Evolutionary conservation across 1,140 invertebrate species (phyloP).

Genomic region (Rhizoglyphus robini): DNA sequence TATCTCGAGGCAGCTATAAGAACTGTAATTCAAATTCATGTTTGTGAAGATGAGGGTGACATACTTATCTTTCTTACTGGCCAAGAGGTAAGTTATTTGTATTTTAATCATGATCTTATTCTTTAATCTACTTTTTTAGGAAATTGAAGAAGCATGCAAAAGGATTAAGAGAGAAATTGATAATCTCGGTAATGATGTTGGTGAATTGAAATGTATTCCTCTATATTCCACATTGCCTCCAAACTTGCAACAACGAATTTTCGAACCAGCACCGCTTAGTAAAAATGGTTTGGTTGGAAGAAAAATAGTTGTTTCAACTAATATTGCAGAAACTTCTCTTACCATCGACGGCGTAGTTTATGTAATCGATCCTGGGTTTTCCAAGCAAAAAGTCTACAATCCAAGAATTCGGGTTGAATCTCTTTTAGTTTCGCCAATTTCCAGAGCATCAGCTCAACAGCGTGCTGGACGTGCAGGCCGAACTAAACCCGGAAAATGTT

Average conservation of each 20-base stretch:
- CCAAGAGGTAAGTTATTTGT: no score
- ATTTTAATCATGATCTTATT: constrained; percentile 30
- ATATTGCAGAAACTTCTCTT: constrained; percentile 97
- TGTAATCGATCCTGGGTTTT: constrained; percentile 99
- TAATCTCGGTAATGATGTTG: constrained; percentile 87
- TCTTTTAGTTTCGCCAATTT: constrained; percentile 91
- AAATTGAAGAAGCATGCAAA: constrained; percentile 99
- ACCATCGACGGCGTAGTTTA: constrained; percentile 99
- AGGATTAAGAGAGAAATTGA: constrained; percentile 91
- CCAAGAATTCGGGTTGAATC: constrained; percentile 94
- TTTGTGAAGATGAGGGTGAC: constrained; percentile 94
- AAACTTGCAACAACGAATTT: constrained; percentile 91
- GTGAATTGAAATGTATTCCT: constrained; percentile 95
- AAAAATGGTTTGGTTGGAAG: constrained; percentile 90
- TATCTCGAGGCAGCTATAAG: constrained; percentile 97
- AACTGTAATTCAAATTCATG: constrained; percentile 97
- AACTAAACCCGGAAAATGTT: constrained; percentile 94
- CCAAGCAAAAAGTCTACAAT: constrained; percentile 98
- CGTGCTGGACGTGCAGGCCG: constrained; percentile 90
- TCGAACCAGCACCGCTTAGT: constrained; percentile 83
- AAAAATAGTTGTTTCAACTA: constrained; percentile 93
- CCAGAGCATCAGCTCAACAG: constrained; percentile 98
- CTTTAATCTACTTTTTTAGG: constrained; percentile 35
- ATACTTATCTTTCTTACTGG: constrained; percentile 90
- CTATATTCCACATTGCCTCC: constrained; percentile 96